These are phyloP conservation scores for Platysteira castanea DNA, from an alignment of 2,113 vertebrate species.

Conservation along the genomic window DNA sequence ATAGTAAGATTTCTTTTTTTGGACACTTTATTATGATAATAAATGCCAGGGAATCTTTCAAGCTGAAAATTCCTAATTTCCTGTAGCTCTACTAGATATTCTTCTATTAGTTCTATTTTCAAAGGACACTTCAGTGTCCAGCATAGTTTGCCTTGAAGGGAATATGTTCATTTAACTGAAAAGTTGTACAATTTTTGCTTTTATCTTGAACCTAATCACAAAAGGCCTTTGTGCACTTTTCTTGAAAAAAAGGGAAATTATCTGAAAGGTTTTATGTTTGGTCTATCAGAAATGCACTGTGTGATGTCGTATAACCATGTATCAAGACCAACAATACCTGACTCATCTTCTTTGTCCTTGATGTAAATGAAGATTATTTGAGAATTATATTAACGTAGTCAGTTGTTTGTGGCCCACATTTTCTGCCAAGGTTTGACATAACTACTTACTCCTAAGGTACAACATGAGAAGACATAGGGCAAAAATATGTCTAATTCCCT, in stretches of 20 bases:
- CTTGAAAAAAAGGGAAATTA: not conserved
- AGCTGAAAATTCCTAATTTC: not conserved
- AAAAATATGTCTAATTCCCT: not conserved
- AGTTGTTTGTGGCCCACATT: not conserved
- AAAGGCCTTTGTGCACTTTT: not conserved
- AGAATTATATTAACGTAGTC: not conserved
- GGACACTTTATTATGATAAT: not conserved
- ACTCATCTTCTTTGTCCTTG: not conserved
- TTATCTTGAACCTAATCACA: not conserved
- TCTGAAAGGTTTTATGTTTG: not conserved
- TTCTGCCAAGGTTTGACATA: not conserved
- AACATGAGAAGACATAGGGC: not conserved
- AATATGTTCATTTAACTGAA: not conserved
- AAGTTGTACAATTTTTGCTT: not conserved
- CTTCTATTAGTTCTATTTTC: not conserved
- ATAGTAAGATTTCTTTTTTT: not conserved
- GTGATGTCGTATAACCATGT: not conserved
- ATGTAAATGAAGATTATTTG: not conserved
- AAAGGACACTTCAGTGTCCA: not conserved
- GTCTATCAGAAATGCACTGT: not conserved
- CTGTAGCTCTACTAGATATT: not conserved
- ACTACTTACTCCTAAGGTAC: not conserved
- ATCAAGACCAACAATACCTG: not conserved
- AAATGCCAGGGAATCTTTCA: not conserved
- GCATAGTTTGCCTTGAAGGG: not conserved